Base-by-base conservation (phyloP, 1,140 invertebrate genomes). In the Drosophila nannoptera region DNA sequence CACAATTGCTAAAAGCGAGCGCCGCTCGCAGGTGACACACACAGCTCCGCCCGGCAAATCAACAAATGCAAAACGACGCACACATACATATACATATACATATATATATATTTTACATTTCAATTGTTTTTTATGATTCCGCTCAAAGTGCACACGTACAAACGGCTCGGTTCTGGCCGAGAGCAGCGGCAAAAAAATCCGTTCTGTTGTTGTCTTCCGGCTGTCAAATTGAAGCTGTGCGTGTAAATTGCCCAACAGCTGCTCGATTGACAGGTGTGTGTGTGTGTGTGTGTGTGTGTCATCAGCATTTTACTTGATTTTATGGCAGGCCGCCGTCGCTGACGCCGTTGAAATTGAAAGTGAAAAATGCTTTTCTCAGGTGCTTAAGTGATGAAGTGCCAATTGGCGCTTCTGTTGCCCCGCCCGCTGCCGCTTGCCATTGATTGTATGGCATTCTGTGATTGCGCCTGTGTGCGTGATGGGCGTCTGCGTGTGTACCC, bases 71-170 rank as follows among this genome's bases (percentile, higher is more conserved):
- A 66, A 45, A 53, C 48, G n/a, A n/a, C n/a, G n/a, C n/a, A n/a
- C n/a, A n/a, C n/a, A n/a, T n/a, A n/a, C n/a, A n/a, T 55, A 67
- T 48, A 68, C 54, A 69, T n/a, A 72, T 80, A 77, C 73, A 75
- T 77, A 81, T 87, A 65, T 87, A n/a, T 81, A 86, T 86, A 86
- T 86, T 86, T 86, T 86, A 86, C 81, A 86, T 86, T 86, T 86
- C 81, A 86, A 86, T 86, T 86, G 81, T 86, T 86, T 86, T 86
- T 86, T 86, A 86, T 86, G 81, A 86, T 84, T 84, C 73, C 81
- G 70, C 63, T 70, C 80, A 83, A 83, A 83, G 76, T 84, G 80
- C 78, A 82, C 80, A 83, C 80, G 80, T 83, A 67, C 72, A 35
- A 12, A 48, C 43, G 43, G 31, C n/a, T n/a, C n/a, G 32, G 48